Evolutionary conservation across 2,797 vertebrate genomes (phyloP).

Genomic region (Bradypodion pumilum): DNA sequence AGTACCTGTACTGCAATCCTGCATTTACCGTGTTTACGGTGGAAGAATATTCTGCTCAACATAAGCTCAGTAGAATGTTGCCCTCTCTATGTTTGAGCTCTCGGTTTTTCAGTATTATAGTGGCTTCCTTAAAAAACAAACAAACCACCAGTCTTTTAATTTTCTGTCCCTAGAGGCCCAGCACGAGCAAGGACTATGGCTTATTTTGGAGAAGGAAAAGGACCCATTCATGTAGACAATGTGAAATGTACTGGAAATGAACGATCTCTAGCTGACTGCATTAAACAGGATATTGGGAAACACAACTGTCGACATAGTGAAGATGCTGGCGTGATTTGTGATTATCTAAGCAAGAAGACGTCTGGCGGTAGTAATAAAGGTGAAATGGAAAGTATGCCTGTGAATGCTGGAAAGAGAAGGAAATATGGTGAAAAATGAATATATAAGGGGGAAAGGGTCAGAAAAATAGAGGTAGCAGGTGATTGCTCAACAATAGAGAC

Average conservation of each 20-base stretch:
- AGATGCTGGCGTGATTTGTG: conserved; percentile 95
- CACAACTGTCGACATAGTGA: conserved; percentile 98
- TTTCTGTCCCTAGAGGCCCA: conserved; percentile 77
- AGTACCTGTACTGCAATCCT: too few relatives aligned
- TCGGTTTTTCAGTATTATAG: not conserved
- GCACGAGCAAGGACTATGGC: conserved; percentile 94
- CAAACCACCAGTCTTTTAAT: not conserved
- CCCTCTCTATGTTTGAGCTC: not conserved
- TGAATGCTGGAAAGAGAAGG: not conserved
- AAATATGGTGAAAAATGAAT: not conserved
- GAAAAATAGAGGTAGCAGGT: not conserved
- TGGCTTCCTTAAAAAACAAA: not conserved
- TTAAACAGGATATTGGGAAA: conserved; percentile 87
- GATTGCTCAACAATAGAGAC: too few relatives aligned
- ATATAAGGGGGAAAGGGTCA: not conserved
- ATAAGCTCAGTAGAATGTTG: too few relatives aligned
- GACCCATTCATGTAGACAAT: conserved; percentile 93
- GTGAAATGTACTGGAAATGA: conserved; percentile 90
- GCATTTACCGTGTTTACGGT: too few relatives aligned
- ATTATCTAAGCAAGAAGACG: conserved; percentile 79
- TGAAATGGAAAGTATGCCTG: conserved; percentile 35
- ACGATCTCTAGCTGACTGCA: conserved; percentile 87
- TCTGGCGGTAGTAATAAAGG: conserved; percentile 70
- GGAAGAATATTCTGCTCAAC: too few relatives aligned
- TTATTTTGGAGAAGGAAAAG: conserved; percentile 94